Conservation (phyloP, 1,140 invertebrate species). For the Drosophila tsacasi region DNA sequence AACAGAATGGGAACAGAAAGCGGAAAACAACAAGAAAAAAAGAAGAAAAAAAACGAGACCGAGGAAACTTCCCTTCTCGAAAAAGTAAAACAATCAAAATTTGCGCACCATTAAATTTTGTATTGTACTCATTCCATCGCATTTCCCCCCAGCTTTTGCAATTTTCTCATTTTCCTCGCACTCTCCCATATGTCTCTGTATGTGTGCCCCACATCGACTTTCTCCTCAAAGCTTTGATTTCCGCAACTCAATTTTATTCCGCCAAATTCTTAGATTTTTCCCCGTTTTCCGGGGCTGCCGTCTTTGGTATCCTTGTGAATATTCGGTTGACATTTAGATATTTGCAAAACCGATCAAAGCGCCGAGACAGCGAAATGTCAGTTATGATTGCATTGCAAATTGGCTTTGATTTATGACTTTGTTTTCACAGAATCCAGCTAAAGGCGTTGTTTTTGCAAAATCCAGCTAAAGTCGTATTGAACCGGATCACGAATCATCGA, state of each 20-base stretch:
- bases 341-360: slow-evolving; percentile 46
- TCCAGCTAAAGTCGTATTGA: slow-evolving; percentile 17
- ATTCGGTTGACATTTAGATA: slow-evolving; percentile 60
- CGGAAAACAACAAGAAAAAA: slow-evolving; percentile 2
- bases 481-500: neutral
- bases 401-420: slow-evolving; percentile 64
- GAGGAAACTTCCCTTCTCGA: slow-evolving; percentile 48
- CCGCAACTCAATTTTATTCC: slow-evolving; percentile 17
- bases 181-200: slow-evolving; percentile 6
- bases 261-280: slow-evolving; percentile 3
- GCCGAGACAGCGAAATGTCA: slow-evolving; percentile 59
- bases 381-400: slow-evolving; percentile 41
- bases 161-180: slow-evolving; percentile 24
- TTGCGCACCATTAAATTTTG: slow-evolving; percentile 80
- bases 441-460: slow-evolving; percentile 43
- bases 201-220: slow-evolving; percentile 42
- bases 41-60: slow-evolving; percentile 10
- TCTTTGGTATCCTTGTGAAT: slow-evolving; percentile 6
- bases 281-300: neutral
- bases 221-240: slow-evolving; percentile 23
- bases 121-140: slow-evolving; percentile 50
- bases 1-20: slow-evolving; percentile 38
- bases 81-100: slow-evolving; percentile 79
- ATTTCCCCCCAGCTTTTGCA: slow-evolving; percentile 15
- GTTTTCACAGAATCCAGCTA: slow-evolving; percentile 39